phyloP scores from a whole-genome alignment of 2,113 vertebrate genomes.

The Scortum barcoo region DNA sequence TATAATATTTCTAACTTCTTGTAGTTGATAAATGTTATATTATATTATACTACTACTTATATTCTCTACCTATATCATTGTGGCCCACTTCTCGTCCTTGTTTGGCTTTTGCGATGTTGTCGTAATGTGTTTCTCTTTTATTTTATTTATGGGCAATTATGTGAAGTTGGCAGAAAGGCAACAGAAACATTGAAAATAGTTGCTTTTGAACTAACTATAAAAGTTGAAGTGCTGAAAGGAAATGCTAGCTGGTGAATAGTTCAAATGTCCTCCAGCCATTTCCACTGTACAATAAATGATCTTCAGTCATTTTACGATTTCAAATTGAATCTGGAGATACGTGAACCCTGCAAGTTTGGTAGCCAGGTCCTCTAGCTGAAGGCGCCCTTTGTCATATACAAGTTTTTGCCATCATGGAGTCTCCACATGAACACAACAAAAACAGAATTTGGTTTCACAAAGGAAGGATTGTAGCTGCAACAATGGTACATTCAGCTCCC shows the following conservation, averaged over 20 bases:
- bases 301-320: too few species aligned
- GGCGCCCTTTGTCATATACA: background rate
- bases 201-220: background rate
- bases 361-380: background rate
- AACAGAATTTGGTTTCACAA: background rate
- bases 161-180: background rate
- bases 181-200: background rate
- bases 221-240: background rate
- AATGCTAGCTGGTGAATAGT: background rate
- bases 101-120: background rate
- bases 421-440: too few species aligned
- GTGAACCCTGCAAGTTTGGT: too few species aligned
- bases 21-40: background rate
- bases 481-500: background rate
- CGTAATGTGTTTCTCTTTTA: background rate
- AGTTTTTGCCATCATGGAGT: background rate
- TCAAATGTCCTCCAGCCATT: background rate
- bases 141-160: background rate
- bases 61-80: too few species aligned
- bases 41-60: too few species aligned
- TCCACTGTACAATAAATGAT: background rate
- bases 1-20: background rate
- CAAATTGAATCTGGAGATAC: too few species aligned
- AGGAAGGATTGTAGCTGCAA: background rate
- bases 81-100: background rate